These are phyloP conservation scores for Struthidea cinerea DNA, from an alignment of 2,113 vertebrate genomes.

Conservation along the genomic window DNA sequence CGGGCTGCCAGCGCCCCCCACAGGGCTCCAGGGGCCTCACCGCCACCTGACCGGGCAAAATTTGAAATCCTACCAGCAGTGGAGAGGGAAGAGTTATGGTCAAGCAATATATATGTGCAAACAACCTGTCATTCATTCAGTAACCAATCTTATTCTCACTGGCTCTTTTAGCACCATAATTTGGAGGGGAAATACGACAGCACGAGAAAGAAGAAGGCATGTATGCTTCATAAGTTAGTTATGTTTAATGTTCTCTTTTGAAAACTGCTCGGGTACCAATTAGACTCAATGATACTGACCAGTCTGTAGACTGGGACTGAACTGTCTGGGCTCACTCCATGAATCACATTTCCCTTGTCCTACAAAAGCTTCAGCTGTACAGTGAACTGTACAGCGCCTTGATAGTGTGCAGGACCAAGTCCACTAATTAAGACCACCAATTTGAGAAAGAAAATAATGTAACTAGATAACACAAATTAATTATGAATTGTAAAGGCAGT, in stretches of 20 bases:
- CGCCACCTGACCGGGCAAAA: accelerated
- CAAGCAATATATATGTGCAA: background rate
- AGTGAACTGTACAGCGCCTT: background rate
- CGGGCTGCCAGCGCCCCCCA: background rate
- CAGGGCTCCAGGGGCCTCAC: background rate
- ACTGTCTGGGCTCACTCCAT: background rate
- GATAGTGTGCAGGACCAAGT: background rate
- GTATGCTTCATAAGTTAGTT: background rate
- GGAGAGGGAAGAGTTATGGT: background rate
- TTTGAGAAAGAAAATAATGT: background rate
- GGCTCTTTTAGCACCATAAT: background rate
- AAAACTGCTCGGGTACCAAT: background rate
- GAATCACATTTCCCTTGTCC: background rate
- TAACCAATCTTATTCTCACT: background rate
- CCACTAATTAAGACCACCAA: background rate
- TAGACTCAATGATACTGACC: background rate
- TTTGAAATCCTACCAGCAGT: background rate
- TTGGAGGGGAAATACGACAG: background rate
- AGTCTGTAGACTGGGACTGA: background rate
- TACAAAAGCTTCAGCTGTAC: background rate
- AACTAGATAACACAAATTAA: background rate
- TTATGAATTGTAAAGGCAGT: background rate
- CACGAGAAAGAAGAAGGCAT: background rate
- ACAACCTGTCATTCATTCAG: background rate
- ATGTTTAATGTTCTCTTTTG: background rate